Conservation (phyloP, 2,888 invertebrate species). For the Drosophila eohydei region DNA sequence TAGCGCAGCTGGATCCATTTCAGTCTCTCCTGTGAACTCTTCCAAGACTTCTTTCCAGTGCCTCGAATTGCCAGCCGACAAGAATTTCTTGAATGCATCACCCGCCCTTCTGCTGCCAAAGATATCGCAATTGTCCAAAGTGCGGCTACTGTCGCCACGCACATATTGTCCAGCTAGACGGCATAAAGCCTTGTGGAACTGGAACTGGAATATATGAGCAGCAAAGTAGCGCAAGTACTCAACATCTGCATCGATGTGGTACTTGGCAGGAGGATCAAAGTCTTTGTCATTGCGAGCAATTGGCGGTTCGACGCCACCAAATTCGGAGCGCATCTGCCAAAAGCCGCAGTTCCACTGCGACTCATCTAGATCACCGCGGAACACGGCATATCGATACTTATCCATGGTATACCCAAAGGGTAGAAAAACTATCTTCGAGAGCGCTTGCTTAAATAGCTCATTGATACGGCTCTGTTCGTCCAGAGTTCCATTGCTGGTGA, state of each 20-base stretch:
- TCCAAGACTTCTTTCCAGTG: constrained; percentile 94
- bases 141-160: constrained; percentile 81
- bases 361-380: constrained; percentile 87
- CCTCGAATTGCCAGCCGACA: constrained; percentile 89
- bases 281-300: constrained; percentile 87
- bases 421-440: constrained; percentile 89
- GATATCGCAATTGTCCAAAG: constrained; percentile 92
- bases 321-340: constrained; percentile 88
- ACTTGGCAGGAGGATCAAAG: constrained; percentile 92
- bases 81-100: constrained; percentile 88
- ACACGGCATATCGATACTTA: constrained; percentile 89
- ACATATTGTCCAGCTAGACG: constrained; percentile 91
- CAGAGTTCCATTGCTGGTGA: constrained; percentile 87
- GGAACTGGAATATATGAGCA: constrained; percentile 92
- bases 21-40: constrained; percentile 90
- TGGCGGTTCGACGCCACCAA: constrained; percentile 89
- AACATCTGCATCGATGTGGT: constrained; percentile 89
- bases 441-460: constrained; percentile 86
- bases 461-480: constrained; percentile 88
- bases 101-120: constrained; percentile 93
- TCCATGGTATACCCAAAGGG: constrained; percentile 90
- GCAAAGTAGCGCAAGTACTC: constrained; percentile 90
- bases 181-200: constrained; percentile 90
- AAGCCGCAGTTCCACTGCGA: constrained; percentile 88
- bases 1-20: constrained; percentile 91